phyloP scores from a whole-genome alignment of 2,888 invertebrate genomes.

The Homarus gammarus region DNA sequence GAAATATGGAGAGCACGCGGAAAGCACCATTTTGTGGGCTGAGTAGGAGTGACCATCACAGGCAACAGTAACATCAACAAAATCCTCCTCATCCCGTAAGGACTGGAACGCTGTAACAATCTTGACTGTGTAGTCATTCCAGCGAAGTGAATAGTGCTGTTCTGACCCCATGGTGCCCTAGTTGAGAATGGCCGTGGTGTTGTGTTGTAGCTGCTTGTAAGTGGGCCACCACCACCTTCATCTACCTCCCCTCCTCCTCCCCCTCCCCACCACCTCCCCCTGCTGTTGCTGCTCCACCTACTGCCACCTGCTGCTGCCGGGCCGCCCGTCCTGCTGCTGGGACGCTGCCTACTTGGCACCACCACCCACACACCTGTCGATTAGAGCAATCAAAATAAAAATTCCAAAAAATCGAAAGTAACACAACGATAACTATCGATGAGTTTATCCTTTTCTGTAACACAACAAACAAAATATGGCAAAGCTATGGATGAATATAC shows the following conservation, averaged over 20 bases:
- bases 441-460: too few species aligned
- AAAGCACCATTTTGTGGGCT: constrained; percentile 76
- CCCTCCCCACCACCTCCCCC: constrained; percentile 66
- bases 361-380: constrained; percentile 71
- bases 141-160: constrained; percentile 76
- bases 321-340: constrained; percentile 70
- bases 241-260: constrained; percentile 71
- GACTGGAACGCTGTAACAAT: constrained; percentile 76
- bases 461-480: too few species aligned
- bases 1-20: constrained; percentile 76
- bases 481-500: background rate
- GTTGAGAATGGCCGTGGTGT: constrained; percentile 34
- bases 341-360: constrained; percentile 70
- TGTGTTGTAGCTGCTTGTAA: constrained; percentile 26
- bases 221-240: constrained; percentile 59
- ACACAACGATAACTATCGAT: background rate
- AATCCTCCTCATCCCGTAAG: constrained; percentile 75
- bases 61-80: constrained; percentile 76
- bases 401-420: background rate
- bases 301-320: constrained; percentile 63
- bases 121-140: constrained; percentile 76
- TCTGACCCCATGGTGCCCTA: constrained; percentile 68
- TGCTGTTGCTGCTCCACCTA: constrained; percentile 54
- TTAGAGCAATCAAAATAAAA: background rate
- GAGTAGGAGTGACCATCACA: constrained; percentile 76